Conservation (phyloP, 2,888 invertebrate genomes). For the Sarcophaga carnaria region DNA sequence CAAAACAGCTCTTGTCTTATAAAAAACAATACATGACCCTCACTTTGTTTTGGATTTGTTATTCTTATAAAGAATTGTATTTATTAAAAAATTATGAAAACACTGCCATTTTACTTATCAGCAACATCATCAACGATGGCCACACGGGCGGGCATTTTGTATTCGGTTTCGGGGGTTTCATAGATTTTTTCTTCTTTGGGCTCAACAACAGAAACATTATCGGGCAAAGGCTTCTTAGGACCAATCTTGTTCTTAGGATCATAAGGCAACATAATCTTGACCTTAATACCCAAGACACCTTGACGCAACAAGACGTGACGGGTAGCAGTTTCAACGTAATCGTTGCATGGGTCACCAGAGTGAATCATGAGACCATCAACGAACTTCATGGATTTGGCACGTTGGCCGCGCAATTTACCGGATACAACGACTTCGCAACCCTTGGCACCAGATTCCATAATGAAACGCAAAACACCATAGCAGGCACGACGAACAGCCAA, state of each 20-base stretch:
- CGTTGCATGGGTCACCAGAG: conserved; percentile 98
- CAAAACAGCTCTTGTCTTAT: conserved; percentile 34
- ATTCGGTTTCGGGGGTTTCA: conserved; percentile 81
- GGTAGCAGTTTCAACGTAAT: conserved; percentile 99
- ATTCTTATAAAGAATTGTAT: conserved; percentile 48
- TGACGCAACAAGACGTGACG: conserved; percentile 98
- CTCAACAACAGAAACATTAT: conserved; percentile 97
- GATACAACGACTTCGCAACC: conserved; percentile 99
- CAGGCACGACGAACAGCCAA: conserved; percentile 93
- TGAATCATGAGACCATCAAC: conserved; percentile 99
- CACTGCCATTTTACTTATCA: conserved; percentile 26
- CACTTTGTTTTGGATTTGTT: conserved; percentile 33
- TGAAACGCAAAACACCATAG: conserved; percentile 99
- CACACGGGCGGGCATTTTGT: conserved; percentile 77
- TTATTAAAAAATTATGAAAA: conserved; percentile 26
- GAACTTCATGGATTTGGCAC: conserved; percentile 99
- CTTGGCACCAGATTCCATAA: conserved; percentile 98
- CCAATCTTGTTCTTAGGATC: conserved; percentile 98
- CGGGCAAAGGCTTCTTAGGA: conserved; percentile 98
- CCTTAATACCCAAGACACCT: conserved; percentile 90
- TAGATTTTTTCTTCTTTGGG: conserved; percentile 95
- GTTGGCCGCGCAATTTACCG: conserved; percentile 98
- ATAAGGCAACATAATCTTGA: conserved; percentile 99
- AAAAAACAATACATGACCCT: conserved; percentile 53
- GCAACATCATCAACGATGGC: conserved; percentile 57